These are phyloP conservation scores for Manacus vitellinus DNA, from an alignment of 2,113 vertebrate genomes.

Conservation along the genomic window DNA sequence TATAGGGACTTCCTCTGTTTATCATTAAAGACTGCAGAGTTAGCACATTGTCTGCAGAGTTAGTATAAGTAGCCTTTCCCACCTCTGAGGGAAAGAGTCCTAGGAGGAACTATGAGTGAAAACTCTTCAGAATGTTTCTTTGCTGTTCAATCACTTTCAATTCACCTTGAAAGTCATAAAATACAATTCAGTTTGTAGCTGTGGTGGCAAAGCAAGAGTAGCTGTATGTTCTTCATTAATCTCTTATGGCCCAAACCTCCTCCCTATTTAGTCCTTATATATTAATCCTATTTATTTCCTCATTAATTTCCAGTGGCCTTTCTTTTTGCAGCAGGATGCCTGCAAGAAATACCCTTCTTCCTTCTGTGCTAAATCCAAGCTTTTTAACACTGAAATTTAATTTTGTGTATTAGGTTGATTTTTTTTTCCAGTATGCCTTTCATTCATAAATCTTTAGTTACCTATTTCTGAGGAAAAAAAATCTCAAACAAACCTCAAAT, in stretches of 20 bases:
- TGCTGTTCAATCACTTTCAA: neutral
- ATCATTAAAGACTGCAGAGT: neutral
- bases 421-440: neutral
- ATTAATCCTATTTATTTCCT: neutral
- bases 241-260: neutral
- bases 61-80: neutral
- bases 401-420: neutral
- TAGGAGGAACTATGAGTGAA: neutral
- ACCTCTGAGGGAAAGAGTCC: rapidly evolving
- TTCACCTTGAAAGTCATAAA: neutral
- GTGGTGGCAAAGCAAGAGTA: neutral
- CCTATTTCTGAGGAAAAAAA: neutral
- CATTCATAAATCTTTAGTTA: neutral
- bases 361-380: neutral
- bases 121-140: neutral
- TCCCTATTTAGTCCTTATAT: neutral
- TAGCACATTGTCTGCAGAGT: neutral
- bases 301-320: neutral
- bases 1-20: neutral
- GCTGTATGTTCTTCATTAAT: neutral
- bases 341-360: neutral
- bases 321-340: neutral
- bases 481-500: neutral
- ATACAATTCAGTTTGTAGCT: neutral
- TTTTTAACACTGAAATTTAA: neutral